Evolutionary conservation across 92 coral and sea anemone species (phyloP).

Genomic region (Phenganax marumi): DNA sequence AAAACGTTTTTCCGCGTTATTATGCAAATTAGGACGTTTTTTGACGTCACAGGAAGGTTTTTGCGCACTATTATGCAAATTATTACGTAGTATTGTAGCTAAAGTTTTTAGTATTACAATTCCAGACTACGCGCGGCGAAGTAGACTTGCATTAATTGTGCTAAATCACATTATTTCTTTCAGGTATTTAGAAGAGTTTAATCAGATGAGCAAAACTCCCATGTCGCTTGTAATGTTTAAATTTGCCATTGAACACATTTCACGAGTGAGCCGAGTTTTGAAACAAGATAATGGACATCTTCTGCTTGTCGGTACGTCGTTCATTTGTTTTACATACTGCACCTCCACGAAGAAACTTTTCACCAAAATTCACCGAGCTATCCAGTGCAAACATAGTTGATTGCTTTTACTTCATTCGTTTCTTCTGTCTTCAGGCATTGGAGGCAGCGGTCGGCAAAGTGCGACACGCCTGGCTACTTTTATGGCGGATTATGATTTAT

Average conservation of each 20-base stretch:
- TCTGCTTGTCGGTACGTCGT: slow-evolving; percentile 86
- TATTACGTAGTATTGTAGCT: no score
- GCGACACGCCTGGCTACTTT: slow-evolving; percentile 91
- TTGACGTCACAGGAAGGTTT: no score
- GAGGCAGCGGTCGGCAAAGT: slow-evolving; percentile 99
- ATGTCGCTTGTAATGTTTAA: slow-evolving; percentile 99
- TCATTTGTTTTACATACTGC: background rate
- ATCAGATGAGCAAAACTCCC: slow-evolving; percentile 99
- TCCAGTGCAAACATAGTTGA: slow-evolving; percentile 53
- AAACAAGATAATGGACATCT: slow-evolving; percentile 98
- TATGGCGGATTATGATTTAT: slow-evolving; percentile 98
- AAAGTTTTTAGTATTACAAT: no score
- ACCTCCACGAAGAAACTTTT: slow-evolving; percentile 1
- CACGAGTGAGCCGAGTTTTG: slow-evolving; percentile 89
- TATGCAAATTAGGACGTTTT: no score
- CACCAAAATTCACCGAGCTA: background rate
- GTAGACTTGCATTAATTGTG: no score
- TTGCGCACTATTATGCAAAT: no score
- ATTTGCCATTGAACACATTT: slow-evolving; percentile 98
- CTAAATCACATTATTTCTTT: background rate
- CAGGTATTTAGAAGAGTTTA: slow-evolving; percentile 91
- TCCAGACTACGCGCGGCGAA: no score
- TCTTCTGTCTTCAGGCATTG: slow-evolving; percentile 66
- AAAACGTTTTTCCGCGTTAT: no score
- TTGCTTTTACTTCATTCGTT: background rate